Conservation (phyloP, 2,888 invertebrate genomes). For the Pachliopta kotzebuea region DNA sequence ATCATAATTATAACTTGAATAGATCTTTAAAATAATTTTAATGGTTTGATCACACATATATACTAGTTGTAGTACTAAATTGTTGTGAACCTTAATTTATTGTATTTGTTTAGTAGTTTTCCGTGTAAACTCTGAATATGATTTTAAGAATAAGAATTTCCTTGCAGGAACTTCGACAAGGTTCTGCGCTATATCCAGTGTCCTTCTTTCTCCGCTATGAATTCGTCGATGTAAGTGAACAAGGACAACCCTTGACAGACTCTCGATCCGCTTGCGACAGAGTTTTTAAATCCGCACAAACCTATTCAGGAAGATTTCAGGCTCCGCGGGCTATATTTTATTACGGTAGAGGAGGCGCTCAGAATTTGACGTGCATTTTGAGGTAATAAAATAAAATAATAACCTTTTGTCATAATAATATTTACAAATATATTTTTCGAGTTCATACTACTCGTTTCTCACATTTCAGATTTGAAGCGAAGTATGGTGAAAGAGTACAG, state of each 20-base stretch:
- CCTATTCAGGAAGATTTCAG: constrained; percentile 83
- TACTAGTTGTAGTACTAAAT: too few species aligned
- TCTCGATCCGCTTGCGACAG: constrained; percentile 84
- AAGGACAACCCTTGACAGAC: constrained; percentile 80
- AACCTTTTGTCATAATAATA: neutral
- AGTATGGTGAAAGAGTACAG: constrained; percentile 84
- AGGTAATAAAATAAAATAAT: constrained; percentile 55
- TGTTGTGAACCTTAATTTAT: too few species aligned
- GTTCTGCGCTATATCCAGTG: constrained; percentile 89
- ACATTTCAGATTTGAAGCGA: constrained; percentile 83
- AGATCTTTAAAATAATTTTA: neutral
- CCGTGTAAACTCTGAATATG: too few species aligned
- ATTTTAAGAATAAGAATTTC: neutral
- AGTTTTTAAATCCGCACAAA: constrained; percentile 78
- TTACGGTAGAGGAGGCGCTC: constrained; percentile 89
- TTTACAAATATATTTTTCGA: neutral
- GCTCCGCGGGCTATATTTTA: constrained; percentile 91
- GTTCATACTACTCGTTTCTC: constrained; percentile 1
- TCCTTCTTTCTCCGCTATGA: constrained; percentile 90
- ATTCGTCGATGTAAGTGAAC: constrained; percentile 88
- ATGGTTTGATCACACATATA: neutral
- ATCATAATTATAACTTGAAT: too few species aligned
- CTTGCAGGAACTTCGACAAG: constrained; percentile 83
- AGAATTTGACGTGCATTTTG: constrained; percentile 87
- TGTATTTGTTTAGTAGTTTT: too few species aligned